These are phyloP conservation scores for Pycnonotus jocosus DNA, from an alignment of 2,113 vertebrate genomes.

Conservation along the genomic window DNA sequence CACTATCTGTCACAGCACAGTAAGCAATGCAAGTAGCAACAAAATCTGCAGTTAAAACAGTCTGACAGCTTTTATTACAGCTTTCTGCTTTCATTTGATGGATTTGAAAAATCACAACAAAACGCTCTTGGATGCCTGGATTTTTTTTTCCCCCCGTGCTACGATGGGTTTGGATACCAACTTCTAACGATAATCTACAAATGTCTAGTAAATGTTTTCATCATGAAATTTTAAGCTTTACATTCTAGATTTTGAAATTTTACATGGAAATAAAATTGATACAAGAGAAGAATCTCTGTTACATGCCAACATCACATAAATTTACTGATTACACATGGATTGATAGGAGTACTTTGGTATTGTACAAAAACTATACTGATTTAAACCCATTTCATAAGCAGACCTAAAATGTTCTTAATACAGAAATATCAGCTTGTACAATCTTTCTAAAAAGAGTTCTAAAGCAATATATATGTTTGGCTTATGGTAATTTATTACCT, in stretches of 20 bases:
- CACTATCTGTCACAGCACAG: constrained; percentile 25
- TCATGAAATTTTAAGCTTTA: not conserved
- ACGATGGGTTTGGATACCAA: not conserved
- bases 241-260: not conserved
- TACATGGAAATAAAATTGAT: not conserved
- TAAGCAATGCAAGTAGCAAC: constrained; percentile 38
- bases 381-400: not conserved
- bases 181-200: not conserved
- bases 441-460: not conserved
- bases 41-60: constrained; percentile 38
- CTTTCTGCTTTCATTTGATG: not conserved
- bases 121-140: not conserved
- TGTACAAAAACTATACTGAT: not conserved
- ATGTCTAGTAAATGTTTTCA: not conserved
- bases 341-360: not conserved
- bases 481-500: not conserved
- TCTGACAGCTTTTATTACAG: constrained; percentile 44
- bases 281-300: not conserved
- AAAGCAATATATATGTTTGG: not conserved
- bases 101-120: constrained; percentile 14
- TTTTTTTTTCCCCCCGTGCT: not conserved
- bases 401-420: not conserved
- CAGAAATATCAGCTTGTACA: not conserved
- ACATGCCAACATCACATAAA: not conserved
- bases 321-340: not conserved